A percentile compares a stretch with the other conserved stretches of the same genome.
These are phyloP conservation scores for Aphodius sticticus DNA, from an alignment of 2,888 invertebrate species.

Conservation along the genomic window DNA sequence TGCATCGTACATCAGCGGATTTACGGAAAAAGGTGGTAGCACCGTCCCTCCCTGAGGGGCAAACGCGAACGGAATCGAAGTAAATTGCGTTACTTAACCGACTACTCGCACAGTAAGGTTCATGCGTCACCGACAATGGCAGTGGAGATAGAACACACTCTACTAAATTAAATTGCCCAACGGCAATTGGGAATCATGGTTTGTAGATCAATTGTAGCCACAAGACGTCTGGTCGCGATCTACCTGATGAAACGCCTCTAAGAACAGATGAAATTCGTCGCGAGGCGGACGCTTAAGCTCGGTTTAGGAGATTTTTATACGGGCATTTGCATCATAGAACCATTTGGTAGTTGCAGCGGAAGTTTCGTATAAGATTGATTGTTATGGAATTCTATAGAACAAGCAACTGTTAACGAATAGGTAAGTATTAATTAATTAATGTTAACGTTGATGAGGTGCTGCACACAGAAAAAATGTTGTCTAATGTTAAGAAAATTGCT, in stretches of 20 bases:
- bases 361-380: too few relatives aligned
- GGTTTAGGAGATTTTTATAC: neutral
- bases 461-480: too few relatives aligned
- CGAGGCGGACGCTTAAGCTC: neutral
- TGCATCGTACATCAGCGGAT: neutral
- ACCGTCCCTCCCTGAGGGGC: neutral
- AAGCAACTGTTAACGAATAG: too few relatives aligned
- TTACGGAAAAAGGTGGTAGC: neutral
- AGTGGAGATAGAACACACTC: constrained; percentile 36
- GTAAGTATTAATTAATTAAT: too few relatives aligned
- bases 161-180: constrained; percentile 35
- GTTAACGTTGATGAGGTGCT: too few relatives aligned
- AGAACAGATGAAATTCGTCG: too few relatives aligned
- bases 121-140: constrained; percentile 32
- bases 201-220: neutral
- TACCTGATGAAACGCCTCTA: neutral
- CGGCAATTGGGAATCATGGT: constrained; percentile 24
- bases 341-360: too few relatives aligned
- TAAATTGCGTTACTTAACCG: constrained; percentile 31
- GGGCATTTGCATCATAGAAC: neutral
- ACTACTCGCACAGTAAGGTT: constrained; percentile 20
- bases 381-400: too few relatives aligned
- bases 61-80: constrained; percentile 23
- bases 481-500: too few relatives aligned
- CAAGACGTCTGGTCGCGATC: neutral